Evolutionary conservation across 2,113 vertebrate species (phyloP).

Genomic region (Beaufortia kweichowensis): DNA sequence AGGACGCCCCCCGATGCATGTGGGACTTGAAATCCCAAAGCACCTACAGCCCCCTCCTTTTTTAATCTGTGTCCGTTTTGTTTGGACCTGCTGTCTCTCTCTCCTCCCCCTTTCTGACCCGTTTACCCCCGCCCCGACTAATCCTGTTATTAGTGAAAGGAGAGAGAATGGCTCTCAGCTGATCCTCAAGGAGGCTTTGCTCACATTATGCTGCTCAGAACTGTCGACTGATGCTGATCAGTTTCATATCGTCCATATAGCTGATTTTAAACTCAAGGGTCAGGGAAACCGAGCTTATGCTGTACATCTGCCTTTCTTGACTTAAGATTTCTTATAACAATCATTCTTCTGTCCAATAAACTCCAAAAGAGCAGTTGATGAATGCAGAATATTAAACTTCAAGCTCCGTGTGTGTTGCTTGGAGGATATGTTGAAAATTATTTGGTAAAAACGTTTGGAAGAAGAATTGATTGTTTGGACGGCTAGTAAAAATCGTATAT

Average conservation of each 20-base stretch:
- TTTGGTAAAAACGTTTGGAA: neutral
- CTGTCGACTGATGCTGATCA: neutral
- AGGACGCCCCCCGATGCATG: slow-evolving; percentile 74
- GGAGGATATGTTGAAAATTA: neutral
- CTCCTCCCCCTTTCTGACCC: slow-evolving; percentile 47
- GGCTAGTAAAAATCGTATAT: neutral
- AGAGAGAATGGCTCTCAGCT: slow-evolving; percentile 74
- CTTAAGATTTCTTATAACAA: neutral
- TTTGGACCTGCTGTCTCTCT: slow-evolving; percentile 62
- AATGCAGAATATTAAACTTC: no score
- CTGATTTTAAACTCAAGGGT: neutral
- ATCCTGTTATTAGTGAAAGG: slow-evolving; percentile 78
- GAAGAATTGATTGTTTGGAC: neutral
- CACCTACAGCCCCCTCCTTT: slow-evolving; percentile 73
- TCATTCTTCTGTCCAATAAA: neutral
- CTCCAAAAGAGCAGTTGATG: neutral
- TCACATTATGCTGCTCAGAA: slow-evolving; percentile 51
- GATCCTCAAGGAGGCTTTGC: slow-evolving; percentile 68
- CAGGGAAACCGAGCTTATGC: neutral
- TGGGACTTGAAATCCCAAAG: slow-evolving; percentile 77
- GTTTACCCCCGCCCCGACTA: slow-evolving; percentile 62
- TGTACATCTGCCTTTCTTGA: neutral
- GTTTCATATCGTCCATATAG: neutral
- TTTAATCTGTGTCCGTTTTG: slow-evolving; percentile 81
- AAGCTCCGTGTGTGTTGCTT: no score